phyloP scores from a whole-genome alignment of 1,140 invertebrate species.

The Drosophila saltans region DNA sequence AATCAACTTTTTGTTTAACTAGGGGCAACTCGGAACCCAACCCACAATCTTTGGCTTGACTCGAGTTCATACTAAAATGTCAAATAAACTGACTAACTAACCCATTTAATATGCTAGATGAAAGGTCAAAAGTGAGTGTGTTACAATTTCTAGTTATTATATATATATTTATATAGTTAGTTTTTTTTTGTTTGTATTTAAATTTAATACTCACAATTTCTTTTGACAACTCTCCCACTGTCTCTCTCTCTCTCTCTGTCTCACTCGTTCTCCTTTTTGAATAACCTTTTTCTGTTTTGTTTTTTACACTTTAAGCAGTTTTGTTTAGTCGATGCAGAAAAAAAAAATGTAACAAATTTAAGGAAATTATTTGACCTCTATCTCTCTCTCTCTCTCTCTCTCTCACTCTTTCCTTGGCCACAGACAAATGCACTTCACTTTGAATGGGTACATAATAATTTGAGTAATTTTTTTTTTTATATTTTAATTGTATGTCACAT shows the following conservation, averaged over 20 bases:
- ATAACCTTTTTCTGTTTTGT: neutral
- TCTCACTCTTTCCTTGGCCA: neutral
- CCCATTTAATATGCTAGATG: neutral
- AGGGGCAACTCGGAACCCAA: neutral
- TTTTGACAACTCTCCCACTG: neutral
- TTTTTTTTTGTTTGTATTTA: neutral
- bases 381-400: too few species aligned
- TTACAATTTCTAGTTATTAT: neutral
- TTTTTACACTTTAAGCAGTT: neutral
- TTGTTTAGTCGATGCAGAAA: neutral
- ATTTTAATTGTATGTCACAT: neutral
- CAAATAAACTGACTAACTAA: neutral
- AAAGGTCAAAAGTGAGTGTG: neutral
- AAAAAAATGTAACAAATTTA: neutral
- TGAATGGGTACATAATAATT: neutral
- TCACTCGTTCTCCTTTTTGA: neutral
- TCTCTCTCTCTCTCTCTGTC: neutral
- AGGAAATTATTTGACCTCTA: neutral
- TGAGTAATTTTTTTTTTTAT: neutral
- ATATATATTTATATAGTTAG: too few species aligned
- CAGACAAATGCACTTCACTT: constrained; percentile 1
- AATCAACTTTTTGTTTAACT: neutral
- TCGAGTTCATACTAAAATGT: constrained; percentile 3
- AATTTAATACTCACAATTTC: neutral
- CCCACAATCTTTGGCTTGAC: neutral